These are phyloP conservation scores for Pammene aurita DNA, from an alignment of 2,888 invertebrate species.

Conservation along the genomic window DNA sequence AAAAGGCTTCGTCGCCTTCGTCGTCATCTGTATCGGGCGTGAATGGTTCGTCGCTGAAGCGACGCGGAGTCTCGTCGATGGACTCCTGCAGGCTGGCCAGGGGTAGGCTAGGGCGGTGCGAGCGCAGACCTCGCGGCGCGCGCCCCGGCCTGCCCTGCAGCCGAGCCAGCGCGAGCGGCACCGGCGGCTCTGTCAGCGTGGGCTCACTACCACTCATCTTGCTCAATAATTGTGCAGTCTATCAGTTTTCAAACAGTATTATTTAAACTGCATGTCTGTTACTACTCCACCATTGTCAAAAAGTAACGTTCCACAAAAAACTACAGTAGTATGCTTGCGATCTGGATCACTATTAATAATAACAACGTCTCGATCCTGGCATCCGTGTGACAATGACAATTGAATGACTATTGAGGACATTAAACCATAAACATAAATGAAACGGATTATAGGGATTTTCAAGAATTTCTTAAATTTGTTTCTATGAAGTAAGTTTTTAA, in stretches of 20 bases:
- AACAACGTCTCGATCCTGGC: constrained; percentile 8
- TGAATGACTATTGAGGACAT: background rate
- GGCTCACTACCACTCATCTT: constrained; percentile 76
- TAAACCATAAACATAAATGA: background rate
- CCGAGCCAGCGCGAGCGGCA: constrained; percentile 76
- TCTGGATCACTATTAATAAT: background rate
- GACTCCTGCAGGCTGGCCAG: constrained; percentile 77
- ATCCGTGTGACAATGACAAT: constrained; percentile 26
- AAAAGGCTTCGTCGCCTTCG: constrained; percentile 71
- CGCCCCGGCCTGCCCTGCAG: constrained; percentile 68
- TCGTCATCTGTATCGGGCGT: constrained; percentile 72
- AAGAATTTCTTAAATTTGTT: no score
- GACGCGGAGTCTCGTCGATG: constrained; percentile 72
- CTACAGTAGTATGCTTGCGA: constrained; percentile 49
- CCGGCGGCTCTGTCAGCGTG: constrained; percentile 77
- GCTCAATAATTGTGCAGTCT: constrained; percentile 55
- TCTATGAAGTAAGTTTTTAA: no score
- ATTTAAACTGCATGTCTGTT: constrained; percentile 51
- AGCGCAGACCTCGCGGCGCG: constrained; percentile 62
- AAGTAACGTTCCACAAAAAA: constrained; percentile 49
- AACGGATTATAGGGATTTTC: background rate
- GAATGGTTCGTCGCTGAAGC: constrained; percentile 71
- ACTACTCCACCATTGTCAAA: constrained; percentile 68
- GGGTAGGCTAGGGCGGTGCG: constrained; percentile 73
- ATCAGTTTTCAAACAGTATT: constrained; percentile 53